Evolutionary conservation across 2,888 invertebrate species (phyloP).

Genomic region (Tachina fera): DNA sequence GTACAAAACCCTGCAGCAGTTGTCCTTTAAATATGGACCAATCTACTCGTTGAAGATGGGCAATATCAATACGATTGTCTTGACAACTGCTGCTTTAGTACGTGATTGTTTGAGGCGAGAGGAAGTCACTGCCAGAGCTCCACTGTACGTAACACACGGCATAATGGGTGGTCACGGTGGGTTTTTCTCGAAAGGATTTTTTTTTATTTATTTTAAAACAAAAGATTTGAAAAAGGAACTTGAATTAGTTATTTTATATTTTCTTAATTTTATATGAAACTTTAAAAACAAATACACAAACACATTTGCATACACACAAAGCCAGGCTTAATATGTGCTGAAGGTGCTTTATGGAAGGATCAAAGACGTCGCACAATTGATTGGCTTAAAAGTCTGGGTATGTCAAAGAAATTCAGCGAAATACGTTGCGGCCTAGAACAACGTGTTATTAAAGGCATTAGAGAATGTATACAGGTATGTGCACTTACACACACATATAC

Average conservation of each 20-base stretch:
- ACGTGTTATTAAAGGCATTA: conserved; percentile 86
- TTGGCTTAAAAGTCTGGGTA: conserved; percentile 90
- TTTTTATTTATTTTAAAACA: conserved; percentile 33
- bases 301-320: too few species aligned
- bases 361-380: conserved; percentile 89
- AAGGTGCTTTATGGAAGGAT: conserved; percentile 92
- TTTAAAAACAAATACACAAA: too few species aligned
- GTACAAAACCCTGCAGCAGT: conserved; percentile 87
- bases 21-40: conserved; percentile 88
- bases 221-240: conserved; percentile 74
- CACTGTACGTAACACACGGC: conserved; percentile 92
- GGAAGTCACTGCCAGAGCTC: conserved; percentile 88
- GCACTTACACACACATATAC: not conserved
- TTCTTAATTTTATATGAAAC: too few species aligned
- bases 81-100: conserved; percentile 89
- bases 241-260: conserved; percentile 6
- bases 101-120: conserved; percentile 89
- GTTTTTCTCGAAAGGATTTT: conserved; percentile 74
- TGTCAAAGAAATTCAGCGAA: conserved; percentile 86
- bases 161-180: conserved; percentile 94
- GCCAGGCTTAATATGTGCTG: conserved; percentile 91
- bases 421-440: conserved; percentile 87
- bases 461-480: conserved; percentile 85
- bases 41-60: conserved; percentile 91
- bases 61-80: conserved; percentile 88